These are phyloP conservation scores for Hyphantria cunea DNA, from an alignment of 1,140 invertebrate genomes.

Conservation along the genomic window DNA sequence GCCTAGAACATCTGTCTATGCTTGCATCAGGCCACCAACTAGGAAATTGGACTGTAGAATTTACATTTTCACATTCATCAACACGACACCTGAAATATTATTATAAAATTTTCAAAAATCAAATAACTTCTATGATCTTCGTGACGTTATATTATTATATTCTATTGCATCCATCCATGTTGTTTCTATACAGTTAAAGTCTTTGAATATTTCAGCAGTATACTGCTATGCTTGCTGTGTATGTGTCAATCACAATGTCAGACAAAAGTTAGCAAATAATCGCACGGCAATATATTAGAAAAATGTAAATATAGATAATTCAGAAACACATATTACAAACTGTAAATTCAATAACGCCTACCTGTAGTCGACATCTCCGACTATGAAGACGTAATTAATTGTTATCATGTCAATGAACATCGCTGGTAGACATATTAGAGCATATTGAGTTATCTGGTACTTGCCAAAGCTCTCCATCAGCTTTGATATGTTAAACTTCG, in stretches of 20 bases:
- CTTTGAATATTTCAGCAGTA: too few relatives aligned
- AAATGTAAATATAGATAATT: too few relatives aligned
- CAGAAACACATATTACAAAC: too few relatives aligned
- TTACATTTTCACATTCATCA: constrained; percentile 50
- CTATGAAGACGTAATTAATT: constrained; percentile 7
- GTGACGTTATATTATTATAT: too few relatives aligned
- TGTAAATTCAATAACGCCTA: background rate
- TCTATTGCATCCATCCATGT: too few relatives aligned
- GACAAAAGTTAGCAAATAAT: too few relatives aligned
- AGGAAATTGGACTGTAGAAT: constrained; percentile 15
- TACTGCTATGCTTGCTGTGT: too few relatives aligned
- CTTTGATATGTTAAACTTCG: constrained; percentile 32
- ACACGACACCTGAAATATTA: constrained; percentile 39
- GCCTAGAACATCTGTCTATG: constrained; percentile 48
- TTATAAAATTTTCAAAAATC: too few relatives aligned
- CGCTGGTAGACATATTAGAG: constrained; percentile 46
- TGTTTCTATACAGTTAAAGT: too few relatives aligned
- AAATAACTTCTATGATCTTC: too few relatives aligned
- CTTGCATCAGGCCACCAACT: constrained; percentile 50
- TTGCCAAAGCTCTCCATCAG: constrained; percentile 56
- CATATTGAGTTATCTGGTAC: constrained; percentile 59
- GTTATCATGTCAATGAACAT: constrained; percentile 56
- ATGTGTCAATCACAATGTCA: too few relatives aligned
- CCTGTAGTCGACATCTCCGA: background rate
- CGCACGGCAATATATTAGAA: too few relatives aligned